Evolutionary conservation across 2,797 vertebrate genomes (phyloP).

Genomic region (Channallabes apus): DNA sequence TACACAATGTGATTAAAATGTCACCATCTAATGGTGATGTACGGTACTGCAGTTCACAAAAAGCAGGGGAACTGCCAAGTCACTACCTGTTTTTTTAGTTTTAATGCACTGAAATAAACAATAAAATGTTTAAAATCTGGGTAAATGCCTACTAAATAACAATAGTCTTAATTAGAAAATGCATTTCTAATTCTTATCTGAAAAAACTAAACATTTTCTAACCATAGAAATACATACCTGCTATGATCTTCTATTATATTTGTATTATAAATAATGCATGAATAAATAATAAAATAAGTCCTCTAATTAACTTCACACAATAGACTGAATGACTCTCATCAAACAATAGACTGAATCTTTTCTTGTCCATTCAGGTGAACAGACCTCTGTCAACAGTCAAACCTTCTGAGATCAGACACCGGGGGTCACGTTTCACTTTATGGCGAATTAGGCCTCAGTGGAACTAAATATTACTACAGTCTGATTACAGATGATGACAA

Average conservation of each 20-base stretch:
- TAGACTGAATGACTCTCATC: neutral
- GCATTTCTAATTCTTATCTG: neutral
- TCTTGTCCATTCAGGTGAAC: constrained; percentile 38
- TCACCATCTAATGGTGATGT: constrained; percentile 62
- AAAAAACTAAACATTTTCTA: too few relatives aligned
- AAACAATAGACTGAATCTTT: neutral
- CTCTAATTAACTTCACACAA: constrained; percentile 12
- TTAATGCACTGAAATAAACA: neutral
- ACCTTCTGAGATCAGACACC: constrained; percentile 48
- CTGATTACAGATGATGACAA: constrained; percentile 40
- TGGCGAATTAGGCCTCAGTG: constrained; percentile 17
- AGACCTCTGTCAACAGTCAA: constrained; percentile 31
- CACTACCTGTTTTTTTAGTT: neutral
- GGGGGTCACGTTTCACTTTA: constrained; percentile 49
- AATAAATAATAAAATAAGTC: neutral
- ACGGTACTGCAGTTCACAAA: constrained; percentile 47
- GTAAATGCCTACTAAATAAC: neutral
- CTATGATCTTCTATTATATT: neutral
- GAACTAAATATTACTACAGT: constrained; percentile 37
- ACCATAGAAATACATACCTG: neutral
- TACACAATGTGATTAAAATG: constrained; percentile 41
- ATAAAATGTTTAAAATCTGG: neutral
- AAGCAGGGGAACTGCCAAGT: neutral
- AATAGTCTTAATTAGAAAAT: neutral
- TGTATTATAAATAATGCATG: neutral